A percentile compares a stretch with the other conserved stretches of the same genome.
These are phyloP conservation scores for Neosilurus hyrtlii DNA, from an alignment of 2,797 vertebrate genomes.

Conservation along the genomic window DNA sequence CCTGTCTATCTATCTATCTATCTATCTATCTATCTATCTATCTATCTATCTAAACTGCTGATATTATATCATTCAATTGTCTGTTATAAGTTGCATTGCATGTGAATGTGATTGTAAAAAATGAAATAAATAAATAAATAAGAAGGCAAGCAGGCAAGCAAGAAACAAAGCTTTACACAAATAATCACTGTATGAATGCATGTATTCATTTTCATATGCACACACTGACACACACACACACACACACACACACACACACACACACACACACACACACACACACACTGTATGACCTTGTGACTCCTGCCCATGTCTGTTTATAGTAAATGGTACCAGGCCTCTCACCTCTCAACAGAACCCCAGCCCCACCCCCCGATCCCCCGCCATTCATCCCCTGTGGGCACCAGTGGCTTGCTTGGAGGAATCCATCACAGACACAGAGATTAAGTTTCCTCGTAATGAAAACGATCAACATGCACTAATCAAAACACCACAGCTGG, in stretches of 20 bases:
- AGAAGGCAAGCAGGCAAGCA: conserved; percentile 6
- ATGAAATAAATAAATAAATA: conserved; percentile 20
- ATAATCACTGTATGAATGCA: conserved; percentile 8
- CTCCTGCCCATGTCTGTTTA: conserved; percentile 63
- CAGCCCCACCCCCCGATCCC: conserved; percentile 62
- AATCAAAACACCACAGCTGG: conserved; percentile 61
- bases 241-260: conserved; percentile 23
- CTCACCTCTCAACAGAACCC: conserved; percentile 45
- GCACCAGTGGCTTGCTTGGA: conserved; percentile 62
- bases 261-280: conserved; percentile 33
- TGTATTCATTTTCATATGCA: conserved; percentile 17
- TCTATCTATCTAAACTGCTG: no score
- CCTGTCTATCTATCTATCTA: no score
- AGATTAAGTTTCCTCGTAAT: conserved; percentile 69
- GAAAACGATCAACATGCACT: conserved; percentile 67
- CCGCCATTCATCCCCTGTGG: conserved; percentile 58
- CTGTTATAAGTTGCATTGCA: no score
- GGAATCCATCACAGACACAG: conserved; percentile 60
- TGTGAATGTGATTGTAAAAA: not conserved
- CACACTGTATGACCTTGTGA: conserved; percentile 58
- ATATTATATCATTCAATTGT: no score
- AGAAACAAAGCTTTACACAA: not conserved
- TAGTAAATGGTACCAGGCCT: conserved; percentile 59
- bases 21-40: no score
- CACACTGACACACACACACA: not conserved